Evolutionary conservation across 2,888 invertebrate species (phyloP).

Genomic region (Dichetophora obliterata): DNA sequence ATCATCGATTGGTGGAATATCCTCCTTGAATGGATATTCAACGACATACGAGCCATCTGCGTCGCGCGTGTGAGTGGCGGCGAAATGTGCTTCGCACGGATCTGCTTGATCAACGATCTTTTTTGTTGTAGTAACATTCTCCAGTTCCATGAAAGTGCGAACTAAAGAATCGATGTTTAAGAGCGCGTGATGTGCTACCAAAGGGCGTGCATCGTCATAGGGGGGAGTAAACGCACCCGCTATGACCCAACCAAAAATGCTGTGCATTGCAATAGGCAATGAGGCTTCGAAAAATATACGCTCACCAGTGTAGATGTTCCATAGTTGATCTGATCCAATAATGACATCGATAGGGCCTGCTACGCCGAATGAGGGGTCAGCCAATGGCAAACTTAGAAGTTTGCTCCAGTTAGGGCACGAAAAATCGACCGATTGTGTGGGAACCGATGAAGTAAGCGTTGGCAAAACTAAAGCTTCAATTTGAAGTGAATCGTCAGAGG

Average conservation of each 20-base stretch:
- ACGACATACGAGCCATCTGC: conserved; percentile 42
- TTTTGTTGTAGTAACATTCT: conserved; percentile 24
- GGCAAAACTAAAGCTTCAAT: conserved; percentile 27
- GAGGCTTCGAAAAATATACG: conserved; percentile 26
- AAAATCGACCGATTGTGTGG: conserved; percentile 21
- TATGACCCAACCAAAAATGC: conserved; percentile 44
- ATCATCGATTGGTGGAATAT: conserved; percentile 23
- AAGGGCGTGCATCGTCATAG: neutral
- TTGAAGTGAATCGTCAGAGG: neutral
- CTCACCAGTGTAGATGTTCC: conserved; percentile 39
- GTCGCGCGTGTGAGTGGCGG: conserved; percentile 31
- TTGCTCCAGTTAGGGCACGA: conserved; percentile 33
- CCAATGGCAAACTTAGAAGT: conserved; percentile 33
- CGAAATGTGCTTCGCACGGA: conserved; percentile 40
- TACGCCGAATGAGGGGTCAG: conserved; percentile 43
- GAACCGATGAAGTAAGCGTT: conserved; percentile 27
- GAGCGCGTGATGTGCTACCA: conserved; percentile 30
- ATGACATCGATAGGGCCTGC: conserved; percentile 42
- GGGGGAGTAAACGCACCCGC: conserved; percentile 27
- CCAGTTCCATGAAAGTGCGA: conserved; percentile 39
- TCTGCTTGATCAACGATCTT: conserved; percentile 22
- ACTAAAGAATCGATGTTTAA: conserved; percentile 29
- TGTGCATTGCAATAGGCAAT: conserved; percentile 39
- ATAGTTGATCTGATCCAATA: conserved; percentile 42
- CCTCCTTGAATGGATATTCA: conserved; percentile 40